Conservation (phyloP, 2,113 vertebrate species). For the Shinisaurus crocodilurus region DNA sequence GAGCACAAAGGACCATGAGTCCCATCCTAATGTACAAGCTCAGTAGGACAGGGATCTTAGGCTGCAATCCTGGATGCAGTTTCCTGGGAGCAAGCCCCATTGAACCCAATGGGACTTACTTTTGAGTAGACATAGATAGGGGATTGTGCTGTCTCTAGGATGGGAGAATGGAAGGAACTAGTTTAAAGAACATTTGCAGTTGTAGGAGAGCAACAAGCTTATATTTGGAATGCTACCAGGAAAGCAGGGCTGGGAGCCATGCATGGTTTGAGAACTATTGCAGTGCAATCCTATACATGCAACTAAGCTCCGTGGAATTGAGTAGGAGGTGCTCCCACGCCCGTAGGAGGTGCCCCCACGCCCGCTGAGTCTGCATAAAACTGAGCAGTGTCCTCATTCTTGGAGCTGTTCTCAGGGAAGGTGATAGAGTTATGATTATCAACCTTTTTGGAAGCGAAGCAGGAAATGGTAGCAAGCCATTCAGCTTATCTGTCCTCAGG, state of each 20-base stretch:
- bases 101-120: too few species aligned
- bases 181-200: background rate
- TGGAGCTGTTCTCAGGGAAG: background rate
- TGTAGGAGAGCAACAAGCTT: background rate
- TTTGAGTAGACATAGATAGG: background rate
- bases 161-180: background rate
- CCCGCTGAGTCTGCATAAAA: background rate
- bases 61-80: too few species aligned
- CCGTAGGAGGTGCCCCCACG: too few species aligned
- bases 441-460: background rate
- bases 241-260: too few species aligned
- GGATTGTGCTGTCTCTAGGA: background rate
- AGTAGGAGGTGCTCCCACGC: too few species aligned
- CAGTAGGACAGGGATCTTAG: too few species aligned
- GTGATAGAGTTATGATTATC: background rate
- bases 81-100: too few species aligned
- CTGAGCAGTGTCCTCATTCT: background rate
- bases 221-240: background rate
- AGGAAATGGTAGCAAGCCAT: background rate
- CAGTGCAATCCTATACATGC: too few species aligned
- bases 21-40: too few species aligned
- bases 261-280: background rate
- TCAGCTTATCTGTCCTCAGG: background rate
- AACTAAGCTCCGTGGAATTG: background rate
- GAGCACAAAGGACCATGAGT: background rate